These are phyloP conservation scores for Prionailurus viverrinus DNA, from an alignment of 2,113 vertebrate species.

Conservation along the genomic window DNA sequence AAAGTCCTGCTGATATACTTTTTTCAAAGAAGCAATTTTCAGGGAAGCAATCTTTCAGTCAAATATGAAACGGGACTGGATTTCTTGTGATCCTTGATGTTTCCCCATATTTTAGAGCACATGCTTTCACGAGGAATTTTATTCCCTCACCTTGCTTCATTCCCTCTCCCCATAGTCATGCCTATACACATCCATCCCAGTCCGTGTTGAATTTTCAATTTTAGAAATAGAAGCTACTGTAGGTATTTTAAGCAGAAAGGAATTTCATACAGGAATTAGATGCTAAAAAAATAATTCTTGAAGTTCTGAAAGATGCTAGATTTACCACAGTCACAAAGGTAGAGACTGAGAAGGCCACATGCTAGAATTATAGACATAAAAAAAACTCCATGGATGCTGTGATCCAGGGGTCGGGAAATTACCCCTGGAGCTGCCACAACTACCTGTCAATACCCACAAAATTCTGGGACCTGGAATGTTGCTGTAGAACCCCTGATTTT, in stretches of 20 bases:
- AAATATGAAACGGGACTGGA: not conserved
- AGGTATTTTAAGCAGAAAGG: conserved; percentile 23
- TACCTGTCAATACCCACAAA: not conserved
- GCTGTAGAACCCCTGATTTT: not conserved
- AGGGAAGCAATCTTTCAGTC: not conserved
- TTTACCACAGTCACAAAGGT: not conserved
- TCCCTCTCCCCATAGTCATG: not conserved
- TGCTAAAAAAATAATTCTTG: not conserved
- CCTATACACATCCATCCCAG: not conserved
- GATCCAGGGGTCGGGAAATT: not conserved
- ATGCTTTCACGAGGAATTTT: not conserved
- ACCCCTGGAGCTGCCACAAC: not conserved
- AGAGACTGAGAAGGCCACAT: not conserved
- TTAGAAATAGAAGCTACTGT: not conserved
- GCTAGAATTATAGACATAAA: not conserved
- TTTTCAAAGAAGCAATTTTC: not conserved
- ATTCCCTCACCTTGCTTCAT: not conserved
- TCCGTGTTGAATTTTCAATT: not conserved
- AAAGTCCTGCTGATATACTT: not conserved
- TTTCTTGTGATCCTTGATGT: not conserved
- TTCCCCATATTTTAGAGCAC: not conserved
- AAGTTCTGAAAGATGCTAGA: not conserved
- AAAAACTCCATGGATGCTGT: not conserved
- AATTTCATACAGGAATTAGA: not conserved
- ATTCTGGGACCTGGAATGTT: not conserved